These are phyloP conservation scores for Chirona hameri DNA, from an alignment of 2,888 invertebrate species.

Conservation along the genomic window DNA sequence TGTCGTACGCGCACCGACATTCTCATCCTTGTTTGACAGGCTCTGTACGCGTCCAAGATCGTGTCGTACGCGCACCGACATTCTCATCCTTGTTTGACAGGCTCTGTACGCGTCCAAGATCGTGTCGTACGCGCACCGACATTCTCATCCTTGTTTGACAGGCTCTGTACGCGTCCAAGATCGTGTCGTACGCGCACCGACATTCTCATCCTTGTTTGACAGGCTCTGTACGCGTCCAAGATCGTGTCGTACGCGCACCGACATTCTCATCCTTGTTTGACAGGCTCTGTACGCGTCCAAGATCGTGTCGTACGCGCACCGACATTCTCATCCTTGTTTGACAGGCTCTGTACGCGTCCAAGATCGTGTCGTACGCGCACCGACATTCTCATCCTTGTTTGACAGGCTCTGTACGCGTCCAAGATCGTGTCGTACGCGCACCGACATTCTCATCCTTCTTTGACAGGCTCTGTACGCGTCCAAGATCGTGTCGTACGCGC, in stretches of 20 bases:
- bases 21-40: slow-evolving; percentile 53
- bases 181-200: slow-evolving; percentile 98
- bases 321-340: slow-evolving; percentile 31
- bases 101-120: slow-evolving; percentile 97
- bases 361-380: slow-evolving; percentile 98
- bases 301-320: slow-evolving; percentile 98
- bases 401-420: slow-evolving; percentile 86
- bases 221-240: slow-evolving; percentile 95
- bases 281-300: slow-evolving; percentile 95
- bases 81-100: slow-evolving; percentile 48
- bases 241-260: slow-evolving; percentile 99
- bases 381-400: slow-evolving; percentile 30
- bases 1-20: slow-evolving; percentile 99
- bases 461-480: slow-evolving; percentile 86
- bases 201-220: slow-evolving; percentile 35
- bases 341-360: slow-evolving; percentile 91
- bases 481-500: slow-evolving; percentile 97
- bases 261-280: slow-evolving; percentile 30
- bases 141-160: slow-evolving; percentile 47
- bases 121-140: slow-evolving; percentile 98
- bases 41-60: slow-evolving; percentile 95
- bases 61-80: slow-evolving; percentile 99
- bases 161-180: slow-evolving; percentile 95
- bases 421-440: slow-evolving; percentile 99
- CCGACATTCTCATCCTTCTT: slow-evolving; percentile 29